Evolutionary conservation across 2,888 invertebrate genomes (phyloP).

Genomic region (Hydropsyche betteni): DNA sequence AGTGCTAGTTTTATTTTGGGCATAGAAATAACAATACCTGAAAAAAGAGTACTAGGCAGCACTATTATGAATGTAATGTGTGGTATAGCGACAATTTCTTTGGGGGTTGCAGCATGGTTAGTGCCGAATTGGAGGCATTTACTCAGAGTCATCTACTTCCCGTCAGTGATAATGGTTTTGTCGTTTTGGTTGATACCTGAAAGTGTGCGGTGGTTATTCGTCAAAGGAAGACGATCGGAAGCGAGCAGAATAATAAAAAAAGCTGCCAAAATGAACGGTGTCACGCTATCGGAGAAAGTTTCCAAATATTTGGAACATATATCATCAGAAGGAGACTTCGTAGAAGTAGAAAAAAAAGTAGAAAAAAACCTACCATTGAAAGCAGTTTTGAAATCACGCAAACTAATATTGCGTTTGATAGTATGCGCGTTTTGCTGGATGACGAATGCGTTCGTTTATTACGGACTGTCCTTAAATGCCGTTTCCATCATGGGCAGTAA

Average conservation of each 20-base stretch:
- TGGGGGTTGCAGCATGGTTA: slow-evolving; percentile 40
- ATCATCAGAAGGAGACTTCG: slow-evolving; percentile 28
- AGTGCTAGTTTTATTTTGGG: slow-evolving; percentile 63
- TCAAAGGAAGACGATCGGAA: slow-evolving; percentile 39
- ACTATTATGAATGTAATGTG: slow-evolving; percentile 39
- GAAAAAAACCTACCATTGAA: slow-evolving; percentile 45
- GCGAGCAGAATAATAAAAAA: slow-evolving; percentile 30
- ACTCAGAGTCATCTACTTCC: slow-evolving; percentile 33
- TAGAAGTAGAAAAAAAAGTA: slow-evolving; percentile 4
- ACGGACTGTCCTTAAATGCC: slow-evolving; percentile 73
- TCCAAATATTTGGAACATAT: slow-evolving; percentile 47
- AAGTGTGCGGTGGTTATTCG: slow-evolving; percentile 41
- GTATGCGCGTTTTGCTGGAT: slow-evolving; percentile 73
- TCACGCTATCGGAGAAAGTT: slow-evolving; percentile 44
- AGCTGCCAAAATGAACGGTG: slow-evolving; percentile 40
- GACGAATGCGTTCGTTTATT: slow-evolving; percentile 73
- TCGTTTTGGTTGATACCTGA: slow-evolving; percentile 39
- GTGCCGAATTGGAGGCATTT: slow-evolving; percentile 38
- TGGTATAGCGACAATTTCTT: slow-evolving; percentile 32
- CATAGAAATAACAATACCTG: slow-evolving; percentile 38
- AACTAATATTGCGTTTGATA: slow-evolving; percentile 59
- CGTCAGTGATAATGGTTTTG: slow-evolving; percentile 39
- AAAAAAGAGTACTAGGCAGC: slow-evolving; percentile 39
- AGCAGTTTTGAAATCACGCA: slow-evolving; percentile 45
- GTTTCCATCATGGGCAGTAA: slow-evolving; percentile 70